Base-by-base conservation (phyloP, 2,888 invertebrate species). In the Drosophila putrida region DNA sequence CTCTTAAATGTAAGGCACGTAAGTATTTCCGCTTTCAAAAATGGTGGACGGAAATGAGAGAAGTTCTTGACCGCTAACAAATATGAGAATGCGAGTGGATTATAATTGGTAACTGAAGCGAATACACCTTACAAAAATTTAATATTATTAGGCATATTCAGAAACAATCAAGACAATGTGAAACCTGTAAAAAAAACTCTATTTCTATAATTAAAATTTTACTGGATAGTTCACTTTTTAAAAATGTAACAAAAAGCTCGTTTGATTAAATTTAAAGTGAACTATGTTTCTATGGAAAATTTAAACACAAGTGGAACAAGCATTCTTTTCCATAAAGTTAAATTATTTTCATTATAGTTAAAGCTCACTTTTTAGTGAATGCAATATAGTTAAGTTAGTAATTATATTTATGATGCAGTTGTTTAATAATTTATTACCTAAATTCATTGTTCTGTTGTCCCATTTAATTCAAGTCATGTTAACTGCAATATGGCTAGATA, bases 11-110 rank as follows among this genome's bases (percentile, higher is more conserved):
- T 11, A n/a, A 13, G 49, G 36, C 46, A 65, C 47, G 47, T 60
- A 65, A 59, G 51, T 61, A 67, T 62, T 74, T 75, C 74, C 75
- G 78, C 25, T 36, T 25, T 9, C 44, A 61, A 54, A 25, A 55
- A 28, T 61, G 33, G 28, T 62, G 46, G 43, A 43, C 68, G 75
- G 75, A 75, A 74, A 74, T 78, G 61, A 58, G 35, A 11, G 36
- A 57, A 61, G 39, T 28, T 20, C 25, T 54, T 38, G 46, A 55
- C 38, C 47, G 46, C 54, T 39, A 9, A 39, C 13, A 50, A 57
- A 20, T 60, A 54, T 36, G 15, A 41, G 15, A 25, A 25, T 28
- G 25, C 36, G 44, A 55, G 11, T 27, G 20, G 44, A 11, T 28
- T 46, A 39, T 43, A 43, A 59, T 68, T 49, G 57, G 11, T 15